A percentile compares a stretch with the other conserved stretches of the same genome.
Conservation (phyloP, 2,797 vertebrate species). For the Bovichtus variegatus region DNA sequence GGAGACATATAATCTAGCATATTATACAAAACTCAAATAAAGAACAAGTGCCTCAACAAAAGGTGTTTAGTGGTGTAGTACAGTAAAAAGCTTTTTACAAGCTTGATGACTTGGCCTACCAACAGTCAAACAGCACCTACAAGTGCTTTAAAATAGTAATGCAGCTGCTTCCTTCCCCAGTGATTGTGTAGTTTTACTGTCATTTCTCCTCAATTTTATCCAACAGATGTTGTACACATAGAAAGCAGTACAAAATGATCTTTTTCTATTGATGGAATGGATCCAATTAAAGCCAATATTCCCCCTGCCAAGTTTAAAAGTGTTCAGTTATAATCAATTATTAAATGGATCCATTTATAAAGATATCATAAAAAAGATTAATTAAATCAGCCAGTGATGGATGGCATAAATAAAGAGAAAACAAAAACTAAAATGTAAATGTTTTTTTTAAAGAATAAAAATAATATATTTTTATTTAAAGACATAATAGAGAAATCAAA, state of each 20-base stretch:
- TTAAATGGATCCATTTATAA: not conserved
- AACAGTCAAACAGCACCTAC: constrained; percentile 70
- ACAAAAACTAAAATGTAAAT: not conserved
- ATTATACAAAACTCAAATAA: not conserved
- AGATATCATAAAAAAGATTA: not conserved
- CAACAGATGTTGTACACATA: not conserved
- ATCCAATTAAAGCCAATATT: not conserved
- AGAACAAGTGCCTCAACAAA: not conserved
- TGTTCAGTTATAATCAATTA: not conserved
- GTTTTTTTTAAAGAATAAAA: not conserved
- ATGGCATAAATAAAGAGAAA: not conserved
- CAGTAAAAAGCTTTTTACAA: not conserved
- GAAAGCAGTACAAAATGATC: not conserved
- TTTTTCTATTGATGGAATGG: not conserved
- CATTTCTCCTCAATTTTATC: not conserved
- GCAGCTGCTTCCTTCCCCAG: not conserved
- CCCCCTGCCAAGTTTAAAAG: not conserved
- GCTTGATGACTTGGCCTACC: not conserved
- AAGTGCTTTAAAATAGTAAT: constrained; percentile 53
- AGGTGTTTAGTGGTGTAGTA: not conserved
- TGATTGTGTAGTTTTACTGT: not conserved
- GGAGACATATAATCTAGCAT: not conserved
- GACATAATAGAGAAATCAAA: not conserved
- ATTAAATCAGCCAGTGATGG: not conserved
- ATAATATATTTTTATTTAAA: not conserved